Conservation (phyloP, 1,140 invertebrate genomes). For the Euschistus heros region DNA sequence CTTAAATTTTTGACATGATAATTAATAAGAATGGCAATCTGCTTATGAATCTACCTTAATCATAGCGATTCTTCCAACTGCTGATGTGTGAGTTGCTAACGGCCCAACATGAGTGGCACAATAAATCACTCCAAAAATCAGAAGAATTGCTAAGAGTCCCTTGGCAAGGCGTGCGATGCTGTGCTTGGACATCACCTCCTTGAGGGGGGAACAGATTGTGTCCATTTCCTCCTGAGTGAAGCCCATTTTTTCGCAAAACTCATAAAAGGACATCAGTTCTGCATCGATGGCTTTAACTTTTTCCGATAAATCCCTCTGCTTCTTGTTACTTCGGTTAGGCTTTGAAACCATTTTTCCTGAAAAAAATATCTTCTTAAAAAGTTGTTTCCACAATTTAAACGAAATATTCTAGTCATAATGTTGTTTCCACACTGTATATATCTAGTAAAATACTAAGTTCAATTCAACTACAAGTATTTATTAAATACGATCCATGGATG, state of each 20-base stretch:
- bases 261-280: constrained; percentile 46
- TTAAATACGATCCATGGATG: too few relatives aligned
- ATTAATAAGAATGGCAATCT: neutral
- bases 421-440: too few relatives aligned
- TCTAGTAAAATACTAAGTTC: too few relatives aligned
- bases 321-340: neutral
- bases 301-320: constrained; percentile 19
- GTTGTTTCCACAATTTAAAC: too few relatives aligned
- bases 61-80: constrained; percentile 48
- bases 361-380: too few relatives aligned
- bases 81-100: constrained; percentile 46
- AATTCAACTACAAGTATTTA: too few relatives aligned
- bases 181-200: constrained; percentile 45
- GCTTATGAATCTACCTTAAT: constrained; percentile 38
- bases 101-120: constrained; percentile 38
- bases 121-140: constrained; percentile 38
- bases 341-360: constrained; percentile 1
- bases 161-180: constrained; percentile 34
- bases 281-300: constrained; percentile 42
- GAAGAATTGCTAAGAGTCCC: constrained; percentile 36
- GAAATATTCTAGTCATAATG: too few relatives aligned
- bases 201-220: constrained; percentile 51
- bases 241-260: constrained; percentile 55
- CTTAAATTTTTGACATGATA: neutral
- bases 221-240: constrained; percentile 55